Conservation (phyloP, 2,888 invertebrate genomes). For the Cheilosia scutellata region DNA sequence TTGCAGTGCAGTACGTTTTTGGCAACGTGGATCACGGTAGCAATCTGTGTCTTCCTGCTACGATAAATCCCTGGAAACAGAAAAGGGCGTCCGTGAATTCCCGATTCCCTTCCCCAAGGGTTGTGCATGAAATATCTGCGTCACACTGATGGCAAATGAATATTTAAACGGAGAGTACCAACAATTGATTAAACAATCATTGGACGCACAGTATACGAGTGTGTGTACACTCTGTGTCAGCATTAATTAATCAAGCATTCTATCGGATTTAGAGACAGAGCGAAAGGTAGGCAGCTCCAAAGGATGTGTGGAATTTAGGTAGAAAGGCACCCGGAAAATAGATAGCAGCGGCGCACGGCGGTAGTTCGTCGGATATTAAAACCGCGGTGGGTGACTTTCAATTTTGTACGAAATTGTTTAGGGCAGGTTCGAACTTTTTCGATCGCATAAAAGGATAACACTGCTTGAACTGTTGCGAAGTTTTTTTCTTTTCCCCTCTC, state of each 20-base stretch:
- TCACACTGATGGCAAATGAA: conserved; percentile 49
- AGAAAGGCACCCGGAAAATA: not conserved
- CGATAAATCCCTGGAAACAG: conserved; percentile 12
- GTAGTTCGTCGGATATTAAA: conserved; percentile 23
- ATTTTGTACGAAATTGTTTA: conserved; percentile 38
- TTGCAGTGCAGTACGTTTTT: conserved; percentile 26
- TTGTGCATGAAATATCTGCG: conserved; percentile 41
- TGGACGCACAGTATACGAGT: not conserved
- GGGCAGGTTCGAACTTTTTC: not conserved
- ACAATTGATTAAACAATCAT: conserved; percentile 58
- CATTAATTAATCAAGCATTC: conserved; percentile 67
- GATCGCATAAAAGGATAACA: not conserved
- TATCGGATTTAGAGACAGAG: conserved; percentile 39
- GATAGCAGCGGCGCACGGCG: conserved; percentile 6
- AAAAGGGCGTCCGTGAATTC: conserved; percentile 25
- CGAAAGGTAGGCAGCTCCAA: not conserved
- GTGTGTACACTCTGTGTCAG: conserved; percentile 31
- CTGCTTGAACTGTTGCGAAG: not conserved
- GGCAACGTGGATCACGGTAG: conserved; percentile 23
- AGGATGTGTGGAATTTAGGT: not conserved
- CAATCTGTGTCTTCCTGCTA: conserved; percentile 52
- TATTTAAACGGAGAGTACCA: conserved; percentile 55
- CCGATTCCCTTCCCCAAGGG: conserved; percentile 16
- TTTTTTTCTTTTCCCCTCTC: not conserved
- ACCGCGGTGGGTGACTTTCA: conserved; percentile 40